Evolutionary conservation across 1,140 invertebrate species (phyloP), one percentile per base, ranked within the genome.

Genomic region (Meloidogyne hapla): DNA sequence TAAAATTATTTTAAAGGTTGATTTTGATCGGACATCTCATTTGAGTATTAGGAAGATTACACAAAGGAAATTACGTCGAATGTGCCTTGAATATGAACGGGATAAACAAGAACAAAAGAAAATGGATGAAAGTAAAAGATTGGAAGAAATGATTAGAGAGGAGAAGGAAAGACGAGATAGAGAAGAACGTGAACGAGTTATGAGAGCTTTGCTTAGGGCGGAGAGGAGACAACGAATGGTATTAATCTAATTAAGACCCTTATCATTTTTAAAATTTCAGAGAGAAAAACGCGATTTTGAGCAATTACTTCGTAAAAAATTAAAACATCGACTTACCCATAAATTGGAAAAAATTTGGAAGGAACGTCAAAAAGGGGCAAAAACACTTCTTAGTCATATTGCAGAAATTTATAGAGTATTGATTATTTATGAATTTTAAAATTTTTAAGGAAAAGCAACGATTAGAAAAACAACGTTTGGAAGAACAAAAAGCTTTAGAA

Each of bases 21-120:
- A 77, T 61, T 77, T 77, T 45, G 76, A 77, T 26, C 72, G 69
- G 33, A 75, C 69, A 25, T 76, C 76, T 48, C 77, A 78, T 80
- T 61, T 78, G 64, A 80, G 77, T 48, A 63, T 64, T 45, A 63
- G 76, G 6, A 78, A 78, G 45, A 80, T 78, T 48, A 71, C 65
- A 18, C 76, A 78, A 67, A 40, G 77, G n/a, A 48, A 68, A 56
- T 28, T 78, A 23, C 63, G 69, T n/a, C 64, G 77, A 28, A 69
- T 69, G 33, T 70, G 42, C 28, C 23, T 78, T 56, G 77, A 78
- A 26, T 80, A 78, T 33, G 68, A 80, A 23, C 63, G 56, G 3
- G 76, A 65, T 33, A 67, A 74, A n/a, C 33, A 18, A 33, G 69
- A 74, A 63, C 23, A 69, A 38, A 75, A 18, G 21, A 23, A 42